Base-by-base conservation (phyloP, 2,797 vertebrate genomes). In the Intellagama lesueurii region DNA sequence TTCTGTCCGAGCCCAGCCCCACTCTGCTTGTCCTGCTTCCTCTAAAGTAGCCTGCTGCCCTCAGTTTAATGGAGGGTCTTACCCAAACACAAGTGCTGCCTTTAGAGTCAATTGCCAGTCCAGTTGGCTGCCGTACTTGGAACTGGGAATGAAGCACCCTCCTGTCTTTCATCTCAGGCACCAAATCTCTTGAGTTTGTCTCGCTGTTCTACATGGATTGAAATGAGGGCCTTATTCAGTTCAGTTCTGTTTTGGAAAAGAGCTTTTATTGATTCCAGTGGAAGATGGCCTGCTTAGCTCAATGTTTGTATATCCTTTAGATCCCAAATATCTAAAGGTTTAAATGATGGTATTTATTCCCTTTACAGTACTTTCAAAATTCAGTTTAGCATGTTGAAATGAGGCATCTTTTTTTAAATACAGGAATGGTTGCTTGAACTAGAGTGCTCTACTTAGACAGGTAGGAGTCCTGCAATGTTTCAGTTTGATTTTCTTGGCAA, bases 401-500 rank as follows among this genome's bases (percentile, higher is more conserved):
- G 49, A 82, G 89, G 82, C 3, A 87, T 28, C 19, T 86, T 49
- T 83, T 75, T 87, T 92, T 92, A 91, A 35, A 66, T 70, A 70
- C 76, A 79, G 79, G 86, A 66, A 86, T 47, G 70, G 66, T 47
- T 77, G 47, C 85, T 91, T 83, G 89, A 96, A 93, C 87, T 94
- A 79, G 76, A 92, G 85, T 89, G 44, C 85, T 91, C 83, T 95
- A 95, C 78, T 93, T 92, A 88, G 73, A 83, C 84, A 94, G 96
- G 87, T 28, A 91, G 93, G 95, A 96, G 91, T 93, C 80, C 68
- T 93, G 91, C 84, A 92, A 92, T 92, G 86, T 96, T 96, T 96
- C 95, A 95, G 91, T 96, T 96, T 96, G 94, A 95, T 96, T 96
- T 96, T 93, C 90, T 96, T 97, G 96, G 94, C 96, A 97, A 91